Conservation (phyloP, 2,888 invertebrate species). For the Agrochola circellaris region DNA sequence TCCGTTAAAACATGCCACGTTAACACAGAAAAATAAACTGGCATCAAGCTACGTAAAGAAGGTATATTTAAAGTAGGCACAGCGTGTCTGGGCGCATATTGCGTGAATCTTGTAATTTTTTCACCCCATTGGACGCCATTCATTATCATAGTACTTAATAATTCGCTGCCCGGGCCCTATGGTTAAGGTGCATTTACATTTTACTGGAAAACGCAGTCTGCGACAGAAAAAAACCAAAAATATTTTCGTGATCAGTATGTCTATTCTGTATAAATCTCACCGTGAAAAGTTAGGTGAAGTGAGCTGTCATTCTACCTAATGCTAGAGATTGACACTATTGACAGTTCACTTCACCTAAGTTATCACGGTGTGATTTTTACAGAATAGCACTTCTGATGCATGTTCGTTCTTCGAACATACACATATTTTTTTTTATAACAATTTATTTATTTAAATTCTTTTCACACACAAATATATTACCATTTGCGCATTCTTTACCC, state of each 20-base stretch:
- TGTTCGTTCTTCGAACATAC: background rate
- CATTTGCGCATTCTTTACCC: background rate
- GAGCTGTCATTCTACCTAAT: no score
- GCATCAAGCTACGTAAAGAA: background rate
- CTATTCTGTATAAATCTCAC: no score
- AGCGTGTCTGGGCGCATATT: conserved; percentile 49
- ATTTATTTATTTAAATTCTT: no score
- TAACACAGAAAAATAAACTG: background rate
- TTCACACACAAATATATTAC: background rate
- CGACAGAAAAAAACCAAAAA: background rate
- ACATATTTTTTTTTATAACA: no score
- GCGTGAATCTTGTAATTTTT: conserved; percentile 61
- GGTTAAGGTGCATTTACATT: conserved; percentile 33
- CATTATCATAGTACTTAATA: conserved; percentile 64
- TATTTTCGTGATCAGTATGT: no score
- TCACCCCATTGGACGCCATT: conserved; percentile 53
- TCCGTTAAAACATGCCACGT: background rate
- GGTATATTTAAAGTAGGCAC: conserved; percentile 24
- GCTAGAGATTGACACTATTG: no score
- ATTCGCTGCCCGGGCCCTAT: conserved; percentile 34
- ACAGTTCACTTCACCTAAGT: no score
- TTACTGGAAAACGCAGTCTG: conserved; percentile 5
- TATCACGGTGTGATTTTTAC: no score
- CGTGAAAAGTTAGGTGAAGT: no score
- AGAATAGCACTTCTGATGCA: no score